phyloP scores from a whole-genome alignment of 2,113 vertebrate genomes.

The Callipepla squamata region DNA sequence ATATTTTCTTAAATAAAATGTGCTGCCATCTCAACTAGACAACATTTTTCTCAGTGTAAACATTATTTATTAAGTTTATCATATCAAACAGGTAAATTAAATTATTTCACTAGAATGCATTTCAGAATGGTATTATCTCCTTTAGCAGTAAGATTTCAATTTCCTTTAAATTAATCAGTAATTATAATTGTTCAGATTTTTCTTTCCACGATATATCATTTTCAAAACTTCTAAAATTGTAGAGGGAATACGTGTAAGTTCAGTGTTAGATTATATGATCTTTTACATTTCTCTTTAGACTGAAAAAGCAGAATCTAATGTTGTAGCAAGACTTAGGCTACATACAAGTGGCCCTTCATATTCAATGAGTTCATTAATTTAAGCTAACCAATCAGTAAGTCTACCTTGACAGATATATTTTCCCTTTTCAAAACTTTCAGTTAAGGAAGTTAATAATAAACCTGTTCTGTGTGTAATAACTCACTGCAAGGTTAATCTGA shows the following conservation, averaged over 20 bases:
- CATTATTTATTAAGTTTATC: not conserved
- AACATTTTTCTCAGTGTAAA: not conserved
- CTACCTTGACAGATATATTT: not conserved
- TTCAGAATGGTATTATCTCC: not conserved
- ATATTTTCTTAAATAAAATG: not conserved
- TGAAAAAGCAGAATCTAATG: not conserved
- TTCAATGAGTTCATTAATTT: not conserved
- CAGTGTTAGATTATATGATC: not conserved
- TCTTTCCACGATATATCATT: not conserved
- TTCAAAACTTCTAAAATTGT: not conserved
- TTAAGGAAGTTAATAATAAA: not conserved
- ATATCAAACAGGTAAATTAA: not conserved
- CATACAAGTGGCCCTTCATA: not conserved
- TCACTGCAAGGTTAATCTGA: slow-evolving; percentile 19
- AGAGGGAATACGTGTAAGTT: not conserved
- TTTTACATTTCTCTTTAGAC: not conserved
- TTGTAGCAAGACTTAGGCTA: not conserved
- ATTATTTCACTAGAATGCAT: not conserved
- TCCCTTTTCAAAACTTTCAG: not conserved
- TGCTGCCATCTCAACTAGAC: not conserved
- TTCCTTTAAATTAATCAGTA: not conserved
- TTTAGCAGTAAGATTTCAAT: not conserved
- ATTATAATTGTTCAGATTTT: rapidly evolving
- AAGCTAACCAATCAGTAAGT: not conserved
- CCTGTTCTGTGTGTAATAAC: not conserved